Evolutionary conservation across 2,113 vertebrate genomes (phyloP).

Genomic region (Steatornis caripensis): DNA sequence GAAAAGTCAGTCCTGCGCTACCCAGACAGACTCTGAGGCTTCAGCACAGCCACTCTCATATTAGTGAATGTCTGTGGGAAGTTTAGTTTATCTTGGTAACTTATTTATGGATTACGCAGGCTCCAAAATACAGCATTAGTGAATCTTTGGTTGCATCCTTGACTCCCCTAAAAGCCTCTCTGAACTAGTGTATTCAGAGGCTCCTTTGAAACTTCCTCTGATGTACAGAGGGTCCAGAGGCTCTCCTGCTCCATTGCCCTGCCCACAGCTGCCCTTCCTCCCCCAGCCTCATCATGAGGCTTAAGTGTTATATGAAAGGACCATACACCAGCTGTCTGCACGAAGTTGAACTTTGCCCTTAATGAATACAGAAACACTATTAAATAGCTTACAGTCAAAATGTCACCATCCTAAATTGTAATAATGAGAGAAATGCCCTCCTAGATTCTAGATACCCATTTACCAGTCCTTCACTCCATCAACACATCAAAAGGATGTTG

Average conservation of each 20-base stretch:
- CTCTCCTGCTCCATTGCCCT: slow-evolving; percentile 19
- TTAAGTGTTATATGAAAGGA: slow-evolving; percentile 66
- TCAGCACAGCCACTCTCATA: neutral
- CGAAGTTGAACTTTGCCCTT: slow-evolving; percentile 60
- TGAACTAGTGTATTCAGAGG: neutral
- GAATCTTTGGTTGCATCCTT: neutral
- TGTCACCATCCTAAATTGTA: slow-evolving; percentile 54
- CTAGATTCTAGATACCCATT: slow-evolving; percentile 50
- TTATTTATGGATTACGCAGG: neutral
- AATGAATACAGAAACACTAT: slow-evolving; percentile 64
- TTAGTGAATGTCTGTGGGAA: neutral
- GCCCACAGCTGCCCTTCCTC: slow-evolving; percentile 58
- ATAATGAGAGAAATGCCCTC: slow-evolving; percentile 53
- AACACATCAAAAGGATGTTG: slow-evolving; percentile 29
- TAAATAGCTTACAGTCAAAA: slow-evolving; percentile 59
- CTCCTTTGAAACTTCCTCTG: slow-evolving; percentile 46
- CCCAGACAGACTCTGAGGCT: neutral
- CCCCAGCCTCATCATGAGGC: slow-evolving; percentile 52
- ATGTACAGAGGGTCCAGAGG: slow-evolving; percentile 20
- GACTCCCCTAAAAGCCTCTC: neutral
- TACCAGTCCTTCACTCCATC: slow-evolving; percentile 36
- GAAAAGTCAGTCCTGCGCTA: neutral
- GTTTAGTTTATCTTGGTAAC: neutral
- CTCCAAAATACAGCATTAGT: neutral
- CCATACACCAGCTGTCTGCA: slow-evolving; percentile 62